Evolutionary conservation across 2,888 invertebrate genomes (phyloP).

Genomic region (Therioaphis trifolii): DNA sequence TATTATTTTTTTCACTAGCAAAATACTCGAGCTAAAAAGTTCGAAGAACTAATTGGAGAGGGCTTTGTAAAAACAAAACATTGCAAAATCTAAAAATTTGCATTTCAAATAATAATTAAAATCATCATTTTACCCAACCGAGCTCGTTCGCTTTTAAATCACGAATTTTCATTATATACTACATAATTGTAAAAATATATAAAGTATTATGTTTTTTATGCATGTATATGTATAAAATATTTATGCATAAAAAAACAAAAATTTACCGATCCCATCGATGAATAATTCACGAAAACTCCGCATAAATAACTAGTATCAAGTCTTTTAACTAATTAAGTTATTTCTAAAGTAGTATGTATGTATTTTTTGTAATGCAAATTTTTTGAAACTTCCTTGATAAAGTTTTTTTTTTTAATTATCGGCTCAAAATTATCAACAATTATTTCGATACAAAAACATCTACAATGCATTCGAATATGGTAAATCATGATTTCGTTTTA

Average conservation of each 20-base stretch:
- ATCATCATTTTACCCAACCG: conserved; percentile 24
- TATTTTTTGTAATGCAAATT: conserved; percentile 33
- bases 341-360: conserved; percentile 16
- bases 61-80: conserved; percentile 24
- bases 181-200: no score
- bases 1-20: no score
- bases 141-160: conserved; percentile 25
- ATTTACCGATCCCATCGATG: conserved; percentile 47
- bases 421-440: conserved; percentile 23
- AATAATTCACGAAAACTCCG: conserved; percentile 53
- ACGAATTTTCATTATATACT: conserved; percentile 18
- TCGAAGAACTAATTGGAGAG: conserved; percentile 38
- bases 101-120: conserved; percentile 45
- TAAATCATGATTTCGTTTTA: no score
- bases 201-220: no score
- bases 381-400: neutral
- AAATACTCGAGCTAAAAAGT: conserved; percentile 10
- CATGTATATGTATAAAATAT: neutral
- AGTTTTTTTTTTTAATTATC: conserved; percentile 23
- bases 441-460: conserved; percentile 19
- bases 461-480: conserved; percentile 5
- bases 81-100: conserved; percentile 31
- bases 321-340: conserved; percentile 49
- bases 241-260: conserved; percentile 20
- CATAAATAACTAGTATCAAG: conserved; percentile 44